Base-by-base conservation (phyloP, 1,140 invertebrate genomes). In the Oncopodura yosiiana region DNA sequence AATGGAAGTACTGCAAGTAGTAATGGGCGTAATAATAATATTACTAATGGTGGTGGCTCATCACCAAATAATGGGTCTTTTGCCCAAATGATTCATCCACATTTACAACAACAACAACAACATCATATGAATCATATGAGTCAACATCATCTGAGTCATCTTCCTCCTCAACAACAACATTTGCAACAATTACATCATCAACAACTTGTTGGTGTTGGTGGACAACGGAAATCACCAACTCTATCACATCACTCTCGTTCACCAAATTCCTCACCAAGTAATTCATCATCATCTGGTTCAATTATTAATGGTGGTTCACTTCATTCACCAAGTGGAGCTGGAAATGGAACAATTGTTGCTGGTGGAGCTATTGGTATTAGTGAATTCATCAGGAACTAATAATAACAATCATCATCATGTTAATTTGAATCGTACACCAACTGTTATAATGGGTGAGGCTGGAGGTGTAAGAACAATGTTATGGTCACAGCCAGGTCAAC, bases 381-480 rank as follows among this genome's bases (percentile, higher is more conserved):
- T 58, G 41, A 61, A 55, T 19, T 54, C 60, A 6, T 44, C 44
- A 32, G 42, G 51, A 3, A 16, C 4, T 29, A 21, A 16, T 9
- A n/a, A 6, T 42, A 51, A 29, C 34, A 41, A 57, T 36, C 58
- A 61, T 27, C 58, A 64, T 39, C 63, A 60, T 51, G 60, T 60
- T 37, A 62, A 62, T 49, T 30, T 62, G 52, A 65, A 63, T 29
- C 41, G 57, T 55, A 82, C 86, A n/a, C 86, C 87, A 5, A 86
- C 84, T 9, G 86, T 88, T 52, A 86, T 88, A 53, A 63, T 90
- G 86, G 86, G 87, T 24, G 87, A 91, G 69, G 86, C 86, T 3
- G 88, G 87, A 30, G 87, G 87, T 12, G 87, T 91, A 0, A 74
- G 87, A 44, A 91, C 88, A 32, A 91, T 91, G 87, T 83, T 91